Conservation (phyloP, 2,888 invertebrate genomes). For the Idaea straminata region DNA sequence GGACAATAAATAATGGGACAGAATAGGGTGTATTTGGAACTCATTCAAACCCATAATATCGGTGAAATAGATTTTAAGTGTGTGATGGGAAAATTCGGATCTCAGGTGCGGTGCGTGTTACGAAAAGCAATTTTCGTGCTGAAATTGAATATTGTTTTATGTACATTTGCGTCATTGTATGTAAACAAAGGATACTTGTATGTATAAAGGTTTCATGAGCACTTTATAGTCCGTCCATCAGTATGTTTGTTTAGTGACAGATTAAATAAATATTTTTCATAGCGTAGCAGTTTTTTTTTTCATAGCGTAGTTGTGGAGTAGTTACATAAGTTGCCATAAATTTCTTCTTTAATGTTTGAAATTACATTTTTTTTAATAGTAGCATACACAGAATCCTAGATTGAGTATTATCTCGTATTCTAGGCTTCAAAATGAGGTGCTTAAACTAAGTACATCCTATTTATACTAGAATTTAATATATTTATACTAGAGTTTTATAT, state of each 20-base stretch:
- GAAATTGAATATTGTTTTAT: constrained; percentile 25
- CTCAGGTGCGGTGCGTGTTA: constrained; percentile 42
- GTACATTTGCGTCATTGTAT: not conserved
- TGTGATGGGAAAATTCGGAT: constrained; percentile 32
- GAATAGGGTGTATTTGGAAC: constrained; percentile 51
- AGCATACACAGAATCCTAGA: too few relatives aligned
- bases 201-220: not conserved
- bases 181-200: not conserved
- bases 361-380: too few relatives aligned
- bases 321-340: too few relatives aligned
- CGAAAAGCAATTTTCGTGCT: constrained; percentile 40
- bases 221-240: not conserved
- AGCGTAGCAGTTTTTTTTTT: too few relatives aligned
- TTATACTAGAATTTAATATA: too few relatives aligned
- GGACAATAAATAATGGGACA: constrained; percentile 49
- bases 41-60: constrained; percentile 49
- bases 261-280: too few relatives aligned
- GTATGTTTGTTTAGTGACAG: not conserved
- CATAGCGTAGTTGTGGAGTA: too few relatives aligned
- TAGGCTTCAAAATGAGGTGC: too few relatives aligned
- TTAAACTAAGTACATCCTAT: too few relatives aligned
- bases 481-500: too few relatives aligned
- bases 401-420: too few relatives aligned
- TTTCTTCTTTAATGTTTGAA: too few relatives aligned
- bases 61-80: constrained; percentile 48